phyloP scores from a whole-genome alignment of 2,888 invertebrate species.

The Cepaea hortensis region DNA sequence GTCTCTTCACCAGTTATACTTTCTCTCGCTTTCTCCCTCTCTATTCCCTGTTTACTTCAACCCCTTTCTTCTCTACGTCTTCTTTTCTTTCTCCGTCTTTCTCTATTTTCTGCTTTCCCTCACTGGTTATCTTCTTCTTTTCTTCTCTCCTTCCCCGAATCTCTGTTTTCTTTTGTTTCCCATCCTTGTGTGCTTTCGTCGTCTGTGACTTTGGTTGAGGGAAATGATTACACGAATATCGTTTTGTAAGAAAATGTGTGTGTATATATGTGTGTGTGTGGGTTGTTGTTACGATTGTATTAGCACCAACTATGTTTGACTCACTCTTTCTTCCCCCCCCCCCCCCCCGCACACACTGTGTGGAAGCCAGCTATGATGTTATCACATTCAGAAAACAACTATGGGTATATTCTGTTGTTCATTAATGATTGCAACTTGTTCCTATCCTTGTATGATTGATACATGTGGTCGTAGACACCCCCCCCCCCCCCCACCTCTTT shows the following conservation, averaged over 20 bases:
- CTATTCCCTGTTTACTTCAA: conserved; percentile 14
- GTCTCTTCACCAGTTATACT: conserved; percentile 2
- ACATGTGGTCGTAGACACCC: too few species aligned
- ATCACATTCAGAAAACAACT: too few species aligned
- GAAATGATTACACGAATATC: too few species aligned
- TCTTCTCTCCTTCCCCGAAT: not conserved
- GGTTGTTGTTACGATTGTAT: not conserved
- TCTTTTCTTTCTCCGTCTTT: not conserved
- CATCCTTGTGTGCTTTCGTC: too few species aligned
- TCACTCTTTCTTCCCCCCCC: not conserved
- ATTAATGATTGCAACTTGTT: too few species aligned
- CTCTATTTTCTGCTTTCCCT: not conserved
- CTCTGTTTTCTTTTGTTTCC: not conserved
- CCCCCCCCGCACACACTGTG: not conserved
- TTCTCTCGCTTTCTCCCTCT: conserved; percentile 29
- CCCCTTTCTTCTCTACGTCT: not conserved
- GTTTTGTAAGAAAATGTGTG: not conserved
- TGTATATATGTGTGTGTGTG: not conserved
- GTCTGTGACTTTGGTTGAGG: too few species aligned
- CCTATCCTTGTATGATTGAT: too few species aligned
- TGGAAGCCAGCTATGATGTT: not conserved
- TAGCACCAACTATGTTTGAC: too few species aligned
- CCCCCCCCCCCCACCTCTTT: too few species aligned
- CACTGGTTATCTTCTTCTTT: not conserved
- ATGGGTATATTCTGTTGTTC: too few species aligned